phyloP scores from a whole-genome alignment of 2,888 invertebrate genomes.

The Mesorhabditis spiculigera region DNA sequence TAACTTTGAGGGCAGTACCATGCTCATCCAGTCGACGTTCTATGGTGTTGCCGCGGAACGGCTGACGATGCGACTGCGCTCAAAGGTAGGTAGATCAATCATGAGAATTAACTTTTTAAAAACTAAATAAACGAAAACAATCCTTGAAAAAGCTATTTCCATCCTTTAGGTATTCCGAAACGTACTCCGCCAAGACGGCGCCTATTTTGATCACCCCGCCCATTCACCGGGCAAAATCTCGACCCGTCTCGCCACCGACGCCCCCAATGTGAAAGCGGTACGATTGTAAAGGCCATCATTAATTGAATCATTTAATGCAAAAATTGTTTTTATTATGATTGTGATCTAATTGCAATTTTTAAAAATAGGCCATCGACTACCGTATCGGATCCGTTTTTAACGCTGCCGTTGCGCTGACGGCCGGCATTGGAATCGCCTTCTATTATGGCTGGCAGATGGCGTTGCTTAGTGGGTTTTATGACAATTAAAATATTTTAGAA shows the following conservation, averaged over 20 bases:
- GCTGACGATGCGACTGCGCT: conserved; percentile 57
- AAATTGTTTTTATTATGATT: too few species aligned
- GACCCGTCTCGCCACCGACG: conserved; percentile 61
- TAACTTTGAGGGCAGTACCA: background rate
- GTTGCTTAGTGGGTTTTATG: conserved; percentile 17
- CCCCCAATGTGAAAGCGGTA: conserved; percentile 61
- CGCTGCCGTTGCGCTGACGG: conserved; percentile 58
- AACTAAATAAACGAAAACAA: too few species aligned
- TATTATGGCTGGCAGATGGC: conserved; percentile 63
- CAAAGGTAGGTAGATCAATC: conserved; percentile 42
- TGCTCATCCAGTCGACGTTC: conserved; percentile 38
- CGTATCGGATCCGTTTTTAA: conserved; percentile 60
- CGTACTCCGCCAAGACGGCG: conserved; percentile 60
- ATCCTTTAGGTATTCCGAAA: conserved; percentile 60
- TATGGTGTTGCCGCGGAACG: conserved; percentile 57
- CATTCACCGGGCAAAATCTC: conserved; percentile 60
- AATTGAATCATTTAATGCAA: too few species aligned
- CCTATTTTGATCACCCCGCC: conserved; percentile 61
- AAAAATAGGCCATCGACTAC: conserved; percentile 60
- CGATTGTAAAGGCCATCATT: too few species aligned
- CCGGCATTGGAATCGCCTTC: conserved; percentile 61
- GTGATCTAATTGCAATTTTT: background rate
- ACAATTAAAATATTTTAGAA: too few species aligned
- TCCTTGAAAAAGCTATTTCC: too few species aligned
- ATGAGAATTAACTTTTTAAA: too few species aligned